These are phyloP conservation scores for Uromys caudimaculatus DNA, from an alignment of 2,797 vertebrate genomes.

Conservation along the genomic window DNA sequence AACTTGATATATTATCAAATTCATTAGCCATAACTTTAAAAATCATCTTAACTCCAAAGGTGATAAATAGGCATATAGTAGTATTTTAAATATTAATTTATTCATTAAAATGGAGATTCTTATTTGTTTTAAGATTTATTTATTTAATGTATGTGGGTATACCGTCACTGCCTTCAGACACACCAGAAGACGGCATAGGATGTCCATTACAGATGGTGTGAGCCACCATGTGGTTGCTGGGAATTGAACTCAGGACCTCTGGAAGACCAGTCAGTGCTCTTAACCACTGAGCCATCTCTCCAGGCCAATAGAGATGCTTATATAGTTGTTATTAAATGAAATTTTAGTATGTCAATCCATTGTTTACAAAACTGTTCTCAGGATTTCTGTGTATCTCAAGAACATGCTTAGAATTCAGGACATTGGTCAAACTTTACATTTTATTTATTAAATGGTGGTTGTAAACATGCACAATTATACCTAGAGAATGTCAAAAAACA, in stretches of 20 bases:
- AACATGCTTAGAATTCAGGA: background rate
- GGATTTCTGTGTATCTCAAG: background rate
- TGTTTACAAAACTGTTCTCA: background rate
- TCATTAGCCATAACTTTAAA: background rate
- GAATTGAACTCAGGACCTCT: no score
- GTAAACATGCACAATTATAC: background rate
- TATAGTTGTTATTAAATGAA: background rate
- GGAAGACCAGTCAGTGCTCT: no score
- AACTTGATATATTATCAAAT: background rate
- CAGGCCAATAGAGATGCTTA: background rate
- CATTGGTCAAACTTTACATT: background rate
- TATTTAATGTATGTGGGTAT: no score
- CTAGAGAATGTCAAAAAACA: background rate
- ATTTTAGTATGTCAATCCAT: background rate
- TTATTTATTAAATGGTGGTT: background rate
- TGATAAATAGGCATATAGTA: background rate
- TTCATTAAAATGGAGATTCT: background rate
- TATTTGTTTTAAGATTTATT: no score
- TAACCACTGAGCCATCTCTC: no score
- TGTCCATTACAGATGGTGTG: no score
- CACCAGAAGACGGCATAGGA: no score
- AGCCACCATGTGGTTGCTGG: no score
- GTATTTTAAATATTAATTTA: background rate
- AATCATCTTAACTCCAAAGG: background rate
- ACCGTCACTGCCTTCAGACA: no score